Evolutionary conservation across 2,797 vertebrate genomes (phyloP), one percentile per base, ranked within the genome.

Genomic region (Sebastes trivittatus): DNA sequence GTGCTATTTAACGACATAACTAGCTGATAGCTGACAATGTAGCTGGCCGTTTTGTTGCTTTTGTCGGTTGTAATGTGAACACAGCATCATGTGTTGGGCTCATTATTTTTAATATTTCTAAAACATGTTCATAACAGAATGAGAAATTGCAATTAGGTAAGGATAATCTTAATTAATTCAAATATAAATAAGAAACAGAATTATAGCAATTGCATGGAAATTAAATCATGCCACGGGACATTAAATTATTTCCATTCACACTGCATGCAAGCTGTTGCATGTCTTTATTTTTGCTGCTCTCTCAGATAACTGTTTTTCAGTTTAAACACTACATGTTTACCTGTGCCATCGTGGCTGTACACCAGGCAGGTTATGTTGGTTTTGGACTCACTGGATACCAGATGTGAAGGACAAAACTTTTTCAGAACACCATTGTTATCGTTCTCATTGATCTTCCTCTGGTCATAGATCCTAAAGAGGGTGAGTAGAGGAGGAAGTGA

Each of bases 341-440:
- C 98, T 81, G 98, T 95, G 89, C 98, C 98, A 0, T 99, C 97
- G 6, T 99, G 97, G 93, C 98, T 98, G 94, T 99, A 99, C 77
- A 99, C 98, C 16, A 99, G 96, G 87, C 98, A 99, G 84, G 98
- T 99, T 93, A 99, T 98, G 95, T 98, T 99, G 85, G 97, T 98
- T 95, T 99, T 99, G 86, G 97, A 97, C 90, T 99, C 98, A 6
- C 97, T 99, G 95, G 96, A 97, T 68, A 98, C 97, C 96, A 99
- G 92, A 90, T 98, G 97, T 80, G 97, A 98, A 1, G 98, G 98
- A 87, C 98, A 99, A 90, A 99, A 99, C 87, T 99, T 99, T 92
- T 99, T 99, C 63, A 99, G 94, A 1, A 99, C 98, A 0, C 98
- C 98, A 0, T 99, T 99, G 89, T 98, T 98, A 38, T 98, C 97